Conservation (phyloP, 2,113 vertebrate genomes). For the Euleptes europaea region DNA sequence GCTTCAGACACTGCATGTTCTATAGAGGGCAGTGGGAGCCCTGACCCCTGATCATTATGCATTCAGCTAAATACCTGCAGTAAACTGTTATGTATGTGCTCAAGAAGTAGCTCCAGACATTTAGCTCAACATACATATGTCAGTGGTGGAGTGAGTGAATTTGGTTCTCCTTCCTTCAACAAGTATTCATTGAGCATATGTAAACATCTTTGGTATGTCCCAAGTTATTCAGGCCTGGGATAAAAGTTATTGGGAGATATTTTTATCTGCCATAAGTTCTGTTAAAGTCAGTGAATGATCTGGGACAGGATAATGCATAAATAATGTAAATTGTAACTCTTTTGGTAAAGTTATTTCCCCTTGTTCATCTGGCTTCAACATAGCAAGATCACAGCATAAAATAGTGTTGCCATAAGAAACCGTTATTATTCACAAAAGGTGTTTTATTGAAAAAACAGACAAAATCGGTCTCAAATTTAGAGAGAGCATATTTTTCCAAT, state of each 20-base stretch:
- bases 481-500: constrained; percentile 38
- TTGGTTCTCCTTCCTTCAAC: too few species aligned
- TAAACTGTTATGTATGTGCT: too few species aligned
- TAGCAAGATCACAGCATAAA: constrained; percentile 45
- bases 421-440: constrained; percentile 53
- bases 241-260: background rate
- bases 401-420: background rate
- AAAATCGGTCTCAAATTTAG: constrained; percentile 46
- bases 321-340: background rate
- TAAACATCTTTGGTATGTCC: background rate
- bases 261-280: constrained; percentile 2
- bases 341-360: constrained; percentile 32
- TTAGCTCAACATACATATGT: too few species aligned
- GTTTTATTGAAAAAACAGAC: constrained; percentile 48
- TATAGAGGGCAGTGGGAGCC: too few species aligned
- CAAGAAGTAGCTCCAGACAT: too few species aligned
- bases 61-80: too few species aligned
- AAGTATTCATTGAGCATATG: background rate
- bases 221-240: background rate
- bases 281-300: constrained; percentile 30
- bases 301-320: constrained; percentile 43
- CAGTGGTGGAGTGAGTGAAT: too few species aligned
- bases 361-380: constrained; percentile 33
- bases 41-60: too few species aligned
- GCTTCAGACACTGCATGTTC: too few species aligned